Base-by-base conservation (phyloP, 2,888 invertebrate species). In the Aleiodes leptofemur region DNA sequence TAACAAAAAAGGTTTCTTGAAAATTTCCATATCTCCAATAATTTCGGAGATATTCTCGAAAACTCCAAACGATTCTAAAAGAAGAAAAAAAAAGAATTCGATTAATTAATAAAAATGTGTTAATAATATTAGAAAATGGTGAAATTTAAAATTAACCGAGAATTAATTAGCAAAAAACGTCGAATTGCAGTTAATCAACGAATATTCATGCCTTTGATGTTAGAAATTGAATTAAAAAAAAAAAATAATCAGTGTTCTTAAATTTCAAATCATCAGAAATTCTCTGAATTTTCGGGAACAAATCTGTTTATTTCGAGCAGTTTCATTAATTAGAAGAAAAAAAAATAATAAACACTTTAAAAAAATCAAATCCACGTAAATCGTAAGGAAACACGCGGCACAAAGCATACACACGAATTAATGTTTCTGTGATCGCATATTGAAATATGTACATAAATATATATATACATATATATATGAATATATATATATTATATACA, bases 381-480 rank as follows among this genome's bases (percentile, higher is more conserved):
- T 80, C 81, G 80, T 81, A 80, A 73, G 76, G 72, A 78, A 78
- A 78, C 77, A 79, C 78, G 80, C 78, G 80, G 79, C 82, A 80
- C 79, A 80, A 82, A 78, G 81, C 79, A 82, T 85, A 85, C 82
- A 83, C 84, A 84, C 85, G 84, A 84, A 85, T 84, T 85, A 82
- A 85, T 82, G 82, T 85, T 43, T 84, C 86, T 86, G 86, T 86
- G 86, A 86, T 86, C 82, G 84, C 83, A 84, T 84, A 85, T 85
- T 80, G 77, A 81, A 77, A 77, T 78, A 79, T 78, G 77, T 75
- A 78, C 78, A 74, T 81, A 82, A 73, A 79, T 74, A 78, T 75
- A 73, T 75, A 78, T 23, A 23, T 23, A 23, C 23, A 23, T 23
- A 23, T 23, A 23, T 23, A 23, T 23, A 23, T 23, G 23, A 23